Conservation (phyloP, 2,888 invertebrate species). For the Platypus cylindrus region DNA sequence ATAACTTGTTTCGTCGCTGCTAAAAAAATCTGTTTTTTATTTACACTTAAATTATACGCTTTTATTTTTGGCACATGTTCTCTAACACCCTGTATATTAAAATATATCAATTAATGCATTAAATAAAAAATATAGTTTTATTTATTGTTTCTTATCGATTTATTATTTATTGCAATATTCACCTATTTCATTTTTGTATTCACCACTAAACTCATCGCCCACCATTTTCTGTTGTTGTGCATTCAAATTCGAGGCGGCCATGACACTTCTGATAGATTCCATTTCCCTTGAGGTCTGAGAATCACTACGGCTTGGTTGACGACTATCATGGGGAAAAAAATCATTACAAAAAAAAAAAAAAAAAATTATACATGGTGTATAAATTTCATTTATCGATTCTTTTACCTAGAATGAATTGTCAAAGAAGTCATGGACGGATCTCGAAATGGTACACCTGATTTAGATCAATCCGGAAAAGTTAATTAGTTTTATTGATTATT, state of each 20-base stretch:
- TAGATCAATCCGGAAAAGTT: too few relatives aligned
- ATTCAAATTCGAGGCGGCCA: constrained; percentile 41
- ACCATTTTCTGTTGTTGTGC: constrained; percentile 40
- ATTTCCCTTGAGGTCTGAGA: constrained; percentile 27
- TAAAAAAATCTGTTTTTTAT: too few relatives aligned
- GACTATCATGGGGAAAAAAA: constrained; percentile 14
- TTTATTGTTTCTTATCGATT: background rate
- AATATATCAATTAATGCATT: background rate
- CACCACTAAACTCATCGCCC: constrained; percentile 35
- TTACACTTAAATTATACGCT: too few relatives aligned
- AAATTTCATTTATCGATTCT: too few relatives aligned
- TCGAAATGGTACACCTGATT: too few relatives aligned
- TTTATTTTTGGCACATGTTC: too few relatives aligned
- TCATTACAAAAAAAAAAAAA: background rate
- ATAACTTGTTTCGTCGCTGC: too few relatives aligned
- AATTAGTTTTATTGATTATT: too few relatives aligned
- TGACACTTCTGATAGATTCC: constrained; percentile 26
- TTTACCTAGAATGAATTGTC: too few relatives aligned
- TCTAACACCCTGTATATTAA: too few relatives aligned
- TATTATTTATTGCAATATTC: background rate
- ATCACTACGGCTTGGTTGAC: constrained; percentile 31
- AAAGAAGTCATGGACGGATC: too few relatives aligned
- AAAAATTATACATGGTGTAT: background rate
- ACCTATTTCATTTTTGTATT: constrained; percentile 11
- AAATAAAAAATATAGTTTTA: background rate